phyloP scores from a whole-genome alignment of 2,888 invertebrate species.

The Ceriagrion tenellum region DNA sequence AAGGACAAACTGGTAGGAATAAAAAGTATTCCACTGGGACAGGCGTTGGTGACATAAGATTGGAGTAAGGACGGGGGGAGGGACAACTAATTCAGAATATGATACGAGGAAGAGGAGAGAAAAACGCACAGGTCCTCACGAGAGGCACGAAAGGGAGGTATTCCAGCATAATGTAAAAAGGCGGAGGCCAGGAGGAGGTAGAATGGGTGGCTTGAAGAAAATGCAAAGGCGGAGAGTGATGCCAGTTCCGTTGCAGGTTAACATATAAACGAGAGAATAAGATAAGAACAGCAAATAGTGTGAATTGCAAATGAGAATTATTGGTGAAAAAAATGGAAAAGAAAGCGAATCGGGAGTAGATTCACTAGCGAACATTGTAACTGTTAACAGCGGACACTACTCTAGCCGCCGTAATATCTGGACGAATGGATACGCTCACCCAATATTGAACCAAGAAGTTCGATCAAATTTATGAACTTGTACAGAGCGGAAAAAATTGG shows the following conservation, averaged over 20 bases:
- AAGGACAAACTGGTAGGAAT: too few relatives aligned
- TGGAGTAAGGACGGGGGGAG: background rate
- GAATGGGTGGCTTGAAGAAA: background rate
- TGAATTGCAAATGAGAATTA: background rate
- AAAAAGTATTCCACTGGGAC: too few relatives aligned
- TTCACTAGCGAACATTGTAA: too few relatives aligned
- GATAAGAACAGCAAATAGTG: background rate
- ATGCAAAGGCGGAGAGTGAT: background rate
- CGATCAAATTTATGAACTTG: too few relatives aligned
- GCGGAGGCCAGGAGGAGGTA: background rate
- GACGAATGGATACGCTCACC: too few relatives aligned
- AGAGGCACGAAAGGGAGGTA: background rate
- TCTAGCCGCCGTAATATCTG: too few relatives aligned
- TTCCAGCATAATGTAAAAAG: background rate
- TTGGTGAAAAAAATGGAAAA: too few relatives aligned
- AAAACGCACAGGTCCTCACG: too few relatives aligned
- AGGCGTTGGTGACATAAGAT: background rate
- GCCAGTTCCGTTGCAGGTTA: background rate
- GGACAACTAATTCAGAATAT: background rate
- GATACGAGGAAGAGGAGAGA: background rate
- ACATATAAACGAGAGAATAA: background rate
- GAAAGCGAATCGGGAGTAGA: too few relatives aligned
- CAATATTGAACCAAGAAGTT: too few relatives aligned
- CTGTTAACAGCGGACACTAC: too few relatives aligned
- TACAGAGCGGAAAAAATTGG: too few relatives aligned